phyloP scores from a whole-genome alignment of 2,113 vertebrate species.

The Heloderma charlesbogerti region DNA sequence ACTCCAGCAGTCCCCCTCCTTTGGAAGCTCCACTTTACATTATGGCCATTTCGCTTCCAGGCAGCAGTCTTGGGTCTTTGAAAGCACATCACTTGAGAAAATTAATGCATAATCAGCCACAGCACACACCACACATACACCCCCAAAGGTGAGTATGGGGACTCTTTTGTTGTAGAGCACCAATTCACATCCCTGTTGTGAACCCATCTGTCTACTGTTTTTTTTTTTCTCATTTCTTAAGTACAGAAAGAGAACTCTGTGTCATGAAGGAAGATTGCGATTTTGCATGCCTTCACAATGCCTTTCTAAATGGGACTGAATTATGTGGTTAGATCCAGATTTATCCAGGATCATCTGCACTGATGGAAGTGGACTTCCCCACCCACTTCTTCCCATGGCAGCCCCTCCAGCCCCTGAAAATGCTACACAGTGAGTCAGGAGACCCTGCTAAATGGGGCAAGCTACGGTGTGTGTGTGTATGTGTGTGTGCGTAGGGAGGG shows the following conservation, averaged over 20 bases:
- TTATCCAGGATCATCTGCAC: too few species aligned
- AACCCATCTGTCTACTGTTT: background rate
- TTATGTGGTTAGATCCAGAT: background rate
- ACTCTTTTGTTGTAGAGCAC: background rate
- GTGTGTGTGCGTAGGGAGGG: too few species aligned
- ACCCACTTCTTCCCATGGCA: too few species aligned
- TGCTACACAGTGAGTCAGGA: too few species aligned
- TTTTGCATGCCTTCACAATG: background rate
- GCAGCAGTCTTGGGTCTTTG: fast-evolving
- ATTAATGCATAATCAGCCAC: background rate
- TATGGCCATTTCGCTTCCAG: background rate
- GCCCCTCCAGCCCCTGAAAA: too few species aligned
- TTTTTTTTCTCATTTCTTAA: background rate
- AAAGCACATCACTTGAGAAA: background rate
- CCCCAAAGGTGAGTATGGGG: background rate
- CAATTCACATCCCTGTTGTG: slow-evolving; percentile 5
- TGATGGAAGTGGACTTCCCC: too few species aligned
- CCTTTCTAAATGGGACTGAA: background rate
- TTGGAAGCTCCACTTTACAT: background rate
- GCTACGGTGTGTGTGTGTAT: too few species aligned
- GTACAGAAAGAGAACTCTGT: background rate
- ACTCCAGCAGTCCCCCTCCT: too few species aligned
- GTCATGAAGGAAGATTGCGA: background rate
- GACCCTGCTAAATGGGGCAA: too few species aligned
- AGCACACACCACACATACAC: background rate